Percentiles rank a stretch among this genome's conserved stretches.
phyloP scores from a whole-genome alignment of 2,797 vertebrate species.

The Muscicapa comitata region DNA sequence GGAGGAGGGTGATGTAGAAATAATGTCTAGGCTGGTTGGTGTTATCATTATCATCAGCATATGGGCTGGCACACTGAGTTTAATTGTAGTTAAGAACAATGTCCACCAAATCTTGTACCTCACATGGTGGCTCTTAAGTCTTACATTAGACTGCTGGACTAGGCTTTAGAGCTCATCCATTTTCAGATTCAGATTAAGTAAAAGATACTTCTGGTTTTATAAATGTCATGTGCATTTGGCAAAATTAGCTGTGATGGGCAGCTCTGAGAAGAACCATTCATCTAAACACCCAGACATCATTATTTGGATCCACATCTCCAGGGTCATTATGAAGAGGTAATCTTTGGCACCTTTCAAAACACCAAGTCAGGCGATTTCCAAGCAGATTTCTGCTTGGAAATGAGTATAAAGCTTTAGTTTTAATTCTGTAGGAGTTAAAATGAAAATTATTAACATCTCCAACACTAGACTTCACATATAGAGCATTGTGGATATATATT shows the following conservation, averaged over 20 bases:
- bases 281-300: background rate
- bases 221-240: background rate
- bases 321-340: background rate
- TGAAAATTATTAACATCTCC: constrained; percentile 60
- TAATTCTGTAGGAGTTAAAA: constrained; percentile 52
- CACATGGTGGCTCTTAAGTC: background rate
- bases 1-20: background rate
- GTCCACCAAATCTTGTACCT: background rate
- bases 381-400: background rate
- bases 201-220: background rate
- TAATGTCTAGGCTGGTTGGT: background rate
- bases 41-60: background rate
- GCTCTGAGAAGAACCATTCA: background rate
- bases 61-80: background rate
- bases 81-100: background rate
- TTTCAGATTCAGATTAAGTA: background rate
- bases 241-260: background rate
- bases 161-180: background rate
- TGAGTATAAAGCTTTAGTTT: constrained; percentile 31
- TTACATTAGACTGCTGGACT: background rate
- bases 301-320: background rate
- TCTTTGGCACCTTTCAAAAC: background rate
- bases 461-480: background rate
- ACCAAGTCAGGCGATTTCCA: background rate
- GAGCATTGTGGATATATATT: constrained; percentile 18